Evolutionary conservation across 2,797 vertebrate species (phyloP).

Genomic region (Tokudaia tokunoshimensis): DNA sequence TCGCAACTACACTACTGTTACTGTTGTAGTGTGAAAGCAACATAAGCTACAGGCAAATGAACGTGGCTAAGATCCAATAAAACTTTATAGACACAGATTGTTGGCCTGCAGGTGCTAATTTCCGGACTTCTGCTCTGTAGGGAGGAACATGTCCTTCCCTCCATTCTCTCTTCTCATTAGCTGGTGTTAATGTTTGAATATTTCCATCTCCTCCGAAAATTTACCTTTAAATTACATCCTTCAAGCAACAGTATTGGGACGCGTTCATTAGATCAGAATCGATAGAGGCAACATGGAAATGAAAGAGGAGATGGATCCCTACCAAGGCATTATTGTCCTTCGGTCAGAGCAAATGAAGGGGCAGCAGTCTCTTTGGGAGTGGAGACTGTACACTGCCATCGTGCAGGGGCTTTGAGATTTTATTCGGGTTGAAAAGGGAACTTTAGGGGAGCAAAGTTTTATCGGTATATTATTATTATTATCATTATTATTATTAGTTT

Average conservation of each 20-base stretch:
- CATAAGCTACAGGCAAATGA: constrained; percentile 10
- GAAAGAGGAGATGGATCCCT: not conserved
- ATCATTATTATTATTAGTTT: too few relatives aligned
- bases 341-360: too few relatives aligned
- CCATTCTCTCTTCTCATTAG: not conserved
- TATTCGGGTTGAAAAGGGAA: not conserved
- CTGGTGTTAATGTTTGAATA: not conserved
- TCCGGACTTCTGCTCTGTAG: not conserved
- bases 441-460: not conserved
- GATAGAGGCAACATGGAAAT: too few relatives aligned
- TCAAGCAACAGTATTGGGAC: not conserved
- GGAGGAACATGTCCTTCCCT: not conserved
- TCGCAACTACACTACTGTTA: not conserved
- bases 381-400: not conserved
- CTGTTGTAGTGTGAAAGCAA: not conserved
- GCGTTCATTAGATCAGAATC: not conserved
- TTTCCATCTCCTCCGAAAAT: not conserved
- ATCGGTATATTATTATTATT: not conserved
- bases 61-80: not conserved
- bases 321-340: not conserved
- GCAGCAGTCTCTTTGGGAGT: not conserved
- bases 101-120: constrained; percentile 24
- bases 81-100: not conserved
- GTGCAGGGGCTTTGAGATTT: not conserved
- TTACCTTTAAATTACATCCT: not conserved